Evolutionary conservation across 2,113 vertebrate genomes (phyloP).

Genomic region (Ursus arctos): DNA sequence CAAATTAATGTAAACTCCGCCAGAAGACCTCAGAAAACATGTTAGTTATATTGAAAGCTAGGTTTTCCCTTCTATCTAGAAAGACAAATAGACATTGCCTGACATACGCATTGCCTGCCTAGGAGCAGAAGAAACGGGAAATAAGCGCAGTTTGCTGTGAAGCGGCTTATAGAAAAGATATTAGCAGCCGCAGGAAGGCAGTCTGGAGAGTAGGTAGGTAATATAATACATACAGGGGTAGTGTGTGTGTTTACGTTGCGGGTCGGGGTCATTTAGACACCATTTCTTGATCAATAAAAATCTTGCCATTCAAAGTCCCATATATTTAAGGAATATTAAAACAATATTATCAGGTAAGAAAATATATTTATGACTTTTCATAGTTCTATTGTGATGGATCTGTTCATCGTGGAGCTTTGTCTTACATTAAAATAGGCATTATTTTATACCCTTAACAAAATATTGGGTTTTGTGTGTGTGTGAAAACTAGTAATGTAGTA

Average conservation of each 20-base stretch:
- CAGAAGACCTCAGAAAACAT: constrained; percentile 83
- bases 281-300: neutral
- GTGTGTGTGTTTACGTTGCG: neutral
- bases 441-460: neutral
- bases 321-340: neutral
- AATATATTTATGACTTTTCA: neutral
- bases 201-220: neutral
- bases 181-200: neutral
- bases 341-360: neutral
- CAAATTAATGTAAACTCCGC: constrained; percentile 84
- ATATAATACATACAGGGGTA: neutral
- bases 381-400: neutral
- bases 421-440: neutral
- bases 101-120: constrained; percentile 31
- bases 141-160: constrained; percentile 69
- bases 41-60: constrained; percentile 56
- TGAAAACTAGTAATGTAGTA: neutral
- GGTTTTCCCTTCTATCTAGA: constrained; percentile 63
- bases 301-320: neutral
- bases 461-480: neutral
- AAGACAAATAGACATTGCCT: constrained; percentile 74
- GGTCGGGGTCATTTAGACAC: neutral
- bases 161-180: constrained; percentile 53
- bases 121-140: constrained; percentile 71
- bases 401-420: neutral